Percentiles rank a stretch among this genome's conserved stretches.
Conservation (phyloP, 2,113 vertebrate species). For the Fulmarus glacialis region DNA sequence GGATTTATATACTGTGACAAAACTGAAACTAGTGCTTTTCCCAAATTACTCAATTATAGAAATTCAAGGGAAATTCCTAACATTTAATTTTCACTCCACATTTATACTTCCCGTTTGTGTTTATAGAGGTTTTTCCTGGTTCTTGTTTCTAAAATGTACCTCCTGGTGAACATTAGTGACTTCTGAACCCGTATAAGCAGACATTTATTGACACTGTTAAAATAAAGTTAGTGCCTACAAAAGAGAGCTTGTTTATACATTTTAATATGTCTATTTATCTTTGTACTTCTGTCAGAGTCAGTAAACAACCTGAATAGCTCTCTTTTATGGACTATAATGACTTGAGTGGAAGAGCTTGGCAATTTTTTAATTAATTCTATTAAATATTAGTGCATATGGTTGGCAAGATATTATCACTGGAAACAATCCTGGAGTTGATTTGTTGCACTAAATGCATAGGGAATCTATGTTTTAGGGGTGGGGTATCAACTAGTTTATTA, state of each 20-base stretch:
- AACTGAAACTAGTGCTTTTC: conserved; percentile 18
- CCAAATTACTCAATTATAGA: conserved; percentile 7
- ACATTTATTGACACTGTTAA: conserved; percentile 56
- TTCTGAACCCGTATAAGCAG: background rate
- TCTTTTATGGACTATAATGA: conserved; percentile 1
- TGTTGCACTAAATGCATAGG: background rate
- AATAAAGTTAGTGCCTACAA: conserved; percentile 50
- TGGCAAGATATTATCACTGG: background rate
- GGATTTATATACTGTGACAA: conserved; percentile 21
- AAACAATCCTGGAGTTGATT: background rate
- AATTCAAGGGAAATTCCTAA: conserved; percentile 51
- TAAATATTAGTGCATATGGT: background rate
- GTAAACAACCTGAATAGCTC: conserved; percentile 39
- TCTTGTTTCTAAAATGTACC: conserved; percentile 35
- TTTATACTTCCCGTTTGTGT: conserved; percentile 1
- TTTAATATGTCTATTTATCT: conserved; percentile 54
- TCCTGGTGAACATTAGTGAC: conserved; percentile 15
- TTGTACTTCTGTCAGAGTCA: conserved; percentile 42
- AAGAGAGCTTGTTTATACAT: conserved; percentile 38
- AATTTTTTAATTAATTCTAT: conserved; percentile 49
- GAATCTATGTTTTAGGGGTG: background rate
- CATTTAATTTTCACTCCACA: conserved; percentile 45
- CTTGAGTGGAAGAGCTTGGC: background rate
- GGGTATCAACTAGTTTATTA: background rate
- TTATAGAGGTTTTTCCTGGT: background rate